Conservation (phyloP, 1,140 invertebrate genomes). For the Hestina assimilis region DNA sequence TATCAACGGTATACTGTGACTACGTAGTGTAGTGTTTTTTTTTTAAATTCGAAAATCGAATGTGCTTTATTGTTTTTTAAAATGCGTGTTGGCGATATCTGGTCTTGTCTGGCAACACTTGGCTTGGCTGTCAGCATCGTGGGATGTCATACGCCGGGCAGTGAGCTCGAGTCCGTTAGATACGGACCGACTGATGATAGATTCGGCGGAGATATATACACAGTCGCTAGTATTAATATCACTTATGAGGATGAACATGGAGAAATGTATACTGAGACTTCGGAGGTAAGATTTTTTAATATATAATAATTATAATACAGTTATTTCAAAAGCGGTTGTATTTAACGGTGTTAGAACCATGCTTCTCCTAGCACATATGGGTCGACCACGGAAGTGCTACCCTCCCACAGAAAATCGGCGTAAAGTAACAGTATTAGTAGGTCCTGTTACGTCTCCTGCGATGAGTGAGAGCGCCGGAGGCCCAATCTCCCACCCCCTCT, state of each 20-base stretch:
- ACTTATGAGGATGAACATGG: slow-evolving; percentile 67
- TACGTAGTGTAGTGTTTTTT: slow-evolving; percentile 37
- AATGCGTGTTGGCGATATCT: slow-evolving; percentile 59
- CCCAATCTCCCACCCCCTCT: no score
- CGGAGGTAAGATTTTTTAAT: slow-evolving; percentile 50
- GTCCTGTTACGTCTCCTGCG: no score
- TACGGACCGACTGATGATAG: slow-evolving; percentile 57
- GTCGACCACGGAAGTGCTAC: no score
- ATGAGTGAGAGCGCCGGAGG: no score
- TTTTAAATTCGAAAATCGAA: slow-evolving; percentile 32
- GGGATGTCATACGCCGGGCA: slow-evolving; percentile 55
- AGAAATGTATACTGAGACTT: slow-evolving; percentile 54
- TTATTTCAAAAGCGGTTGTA: not conserved
- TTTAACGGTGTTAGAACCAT: no score
- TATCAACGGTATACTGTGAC: slow-evolving; percentile 32
- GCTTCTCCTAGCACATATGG: no score
- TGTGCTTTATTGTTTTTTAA: slow-evolving; percentile 39
- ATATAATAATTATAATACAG: not conserved
- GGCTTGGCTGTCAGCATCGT: slow-evolving; percentile 55
- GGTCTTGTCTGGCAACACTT: slow-evolving; percentile 53
- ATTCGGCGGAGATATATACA: slow-evolving; percentile 53
- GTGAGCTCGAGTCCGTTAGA: slow-evolving; percentile 55
- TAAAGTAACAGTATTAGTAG: no score
- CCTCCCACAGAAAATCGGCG: no score
- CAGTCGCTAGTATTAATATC: slow-evolving; percentile 63